Conservation (phyloP, 2,113 vertebrate genomes). For the Egretta garzetta region DNA sequence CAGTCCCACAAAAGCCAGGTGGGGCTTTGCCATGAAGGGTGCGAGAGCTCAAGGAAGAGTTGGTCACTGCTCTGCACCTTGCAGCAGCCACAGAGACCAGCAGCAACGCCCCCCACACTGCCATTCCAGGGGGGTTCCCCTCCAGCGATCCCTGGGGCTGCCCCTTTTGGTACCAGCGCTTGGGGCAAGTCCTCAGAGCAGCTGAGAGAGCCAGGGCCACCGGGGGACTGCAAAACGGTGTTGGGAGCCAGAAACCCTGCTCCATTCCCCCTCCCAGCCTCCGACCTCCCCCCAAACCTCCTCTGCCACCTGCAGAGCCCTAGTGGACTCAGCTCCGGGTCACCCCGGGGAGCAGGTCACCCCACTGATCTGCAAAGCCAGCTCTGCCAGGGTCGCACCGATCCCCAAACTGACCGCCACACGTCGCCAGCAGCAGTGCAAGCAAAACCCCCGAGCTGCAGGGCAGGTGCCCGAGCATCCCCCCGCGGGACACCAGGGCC, state of each 20-base stretch:
- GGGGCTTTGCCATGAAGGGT: not conserved
- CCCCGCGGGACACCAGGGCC: not conserved
- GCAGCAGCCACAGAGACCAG: not conserved
- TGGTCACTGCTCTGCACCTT: not conserved
- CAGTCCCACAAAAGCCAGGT: not conserved
- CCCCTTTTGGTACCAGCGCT: not conserved
- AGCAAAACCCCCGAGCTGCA: not conserved
- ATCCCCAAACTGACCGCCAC: not conserved
- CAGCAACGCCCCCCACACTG: not conserved
- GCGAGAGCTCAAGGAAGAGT: no score
- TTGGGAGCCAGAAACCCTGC: not conserved
- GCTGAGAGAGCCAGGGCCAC: not conserved
- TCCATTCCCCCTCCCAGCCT: not conserved
- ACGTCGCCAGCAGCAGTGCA: not conserved
- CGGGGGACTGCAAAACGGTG: not conserved
- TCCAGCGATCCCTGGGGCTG: not conserved
- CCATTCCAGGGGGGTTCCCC: no score
- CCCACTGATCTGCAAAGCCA: not conserved
- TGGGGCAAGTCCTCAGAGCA: not conserved
- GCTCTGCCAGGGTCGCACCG: not conserved
- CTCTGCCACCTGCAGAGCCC: not conserved
- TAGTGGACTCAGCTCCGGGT: not conserved
- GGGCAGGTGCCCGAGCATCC: not conserved
- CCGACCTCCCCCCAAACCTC: not conserved
- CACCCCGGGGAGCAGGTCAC: not conserved